These are phyloP conservation scores for Pangasius djambal DNA, from an alignment of 2,797 vertebrate genomes.

Conservation along the genomic window DNA sequence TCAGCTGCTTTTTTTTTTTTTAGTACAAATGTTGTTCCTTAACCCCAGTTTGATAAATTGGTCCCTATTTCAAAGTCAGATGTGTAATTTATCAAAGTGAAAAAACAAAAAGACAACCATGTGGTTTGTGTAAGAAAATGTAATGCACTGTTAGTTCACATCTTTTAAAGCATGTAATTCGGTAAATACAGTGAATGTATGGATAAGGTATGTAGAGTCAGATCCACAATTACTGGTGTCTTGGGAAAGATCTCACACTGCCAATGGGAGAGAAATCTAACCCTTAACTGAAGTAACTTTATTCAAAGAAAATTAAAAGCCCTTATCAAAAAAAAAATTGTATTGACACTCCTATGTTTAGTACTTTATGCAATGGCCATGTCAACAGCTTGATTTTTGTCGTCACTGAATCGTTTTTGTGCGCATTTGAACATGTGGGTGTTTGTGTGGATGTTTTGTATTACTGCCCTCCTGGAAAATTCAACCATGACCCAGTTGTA, in stretches of 20 bases:
- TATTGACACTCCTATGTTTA: not conserved
- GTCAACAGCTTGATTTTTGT: not conserved
- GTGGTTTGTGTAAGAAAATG: not conserved
- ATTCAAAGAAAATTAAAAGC: not conserved
- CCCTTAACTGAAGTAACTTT: not conserved
- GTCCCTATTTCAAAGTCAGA: not conserved
- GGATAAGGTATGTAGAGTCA: not conserved
- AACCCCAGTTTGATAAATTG: conserved; percentile 8
- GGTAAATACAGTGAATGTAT: not conserved
- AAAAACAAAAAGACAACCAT: not conserved
- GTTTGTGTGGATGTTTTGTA: not conserved
- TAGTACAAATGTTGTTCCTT: not conserved
- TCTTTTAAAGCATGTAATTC: not conserved
- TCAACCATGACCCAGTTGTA: not conserved
- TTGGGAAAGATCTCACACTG: not conserved
- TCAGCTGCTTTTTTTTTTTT: not conserved
- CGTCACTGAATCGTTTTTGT: not conserved
- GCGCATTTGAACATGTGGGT: not conserved
- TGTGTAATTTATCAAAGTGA: conserved; percentile 7
- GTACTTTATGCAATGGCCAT: not conserved
- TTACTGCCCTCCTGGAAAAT: not conserved
- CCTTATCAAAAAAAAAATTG: no score
- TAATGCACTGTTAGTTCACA: not conserved
- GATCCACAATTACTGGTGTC: not conserved
- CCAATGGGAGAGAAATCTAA: not conserved